Evolutionary conservation across 1,140 invertebrate species (phyloP), one percentile per base, ranked within the genome.

Genomic region (Psilanteris sp.): DNA sequence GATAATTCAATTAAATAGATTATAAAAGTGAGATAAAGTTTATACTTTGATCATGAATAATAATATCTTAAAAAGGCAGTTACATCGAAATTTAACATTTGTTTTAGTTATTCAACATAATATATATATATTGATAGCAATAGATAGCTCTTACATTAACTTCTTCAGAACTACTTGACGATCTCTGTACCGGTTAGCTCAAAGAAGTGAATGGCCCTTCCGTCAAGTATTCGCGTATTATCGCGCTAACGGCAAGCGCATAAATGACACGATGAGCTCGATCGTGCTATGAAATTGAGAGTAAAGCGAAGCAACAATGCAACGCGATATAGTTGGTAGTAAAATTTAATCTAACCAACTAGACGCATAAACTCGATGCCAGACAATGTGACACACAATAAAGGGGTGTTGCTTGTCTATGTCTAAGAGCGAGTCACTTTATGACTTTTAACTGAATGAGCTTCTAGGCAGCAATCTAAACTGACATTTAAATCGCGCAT

Each of bases 271-370:
- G 50, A 68, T 48, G 64, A 48, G 34, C 41, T 57, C 43, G 50
- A 68, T 57, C 64, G 41, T 48, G 24, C 24, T 13, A 24, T 32
- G 64, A 55, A 57, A 68, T 68, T 59, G 64, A 41, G 54, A 68
- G 64, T 48, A 57, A 68, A 68, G 50, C 64, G 64, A 27, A 22
- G 54, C 54, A 55, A 46, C 68, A 77, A 73, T 70, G 74, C 48
- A 50, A 64, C 64, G 67, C 62, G 57, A 68, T 43, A 62, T 59
- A 73, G 59, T 57, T 72, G 66, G 62, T 43, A 78, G 57, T 78
- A 78, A 76, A 80, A 78, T 57, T 64, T 80, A 80, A 80, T 80
- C 78, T 80, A 70, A 48, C 66, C 62, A 78, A 77, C 75, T 77
- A 80, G 71, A 76, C 71, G 67, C 50, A 68, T 75, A 78, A 77